Evolutionary conservation across 2,113 vertebrate genomes (phyloP).

Genomic region (Ciconia stormi): DNA sequence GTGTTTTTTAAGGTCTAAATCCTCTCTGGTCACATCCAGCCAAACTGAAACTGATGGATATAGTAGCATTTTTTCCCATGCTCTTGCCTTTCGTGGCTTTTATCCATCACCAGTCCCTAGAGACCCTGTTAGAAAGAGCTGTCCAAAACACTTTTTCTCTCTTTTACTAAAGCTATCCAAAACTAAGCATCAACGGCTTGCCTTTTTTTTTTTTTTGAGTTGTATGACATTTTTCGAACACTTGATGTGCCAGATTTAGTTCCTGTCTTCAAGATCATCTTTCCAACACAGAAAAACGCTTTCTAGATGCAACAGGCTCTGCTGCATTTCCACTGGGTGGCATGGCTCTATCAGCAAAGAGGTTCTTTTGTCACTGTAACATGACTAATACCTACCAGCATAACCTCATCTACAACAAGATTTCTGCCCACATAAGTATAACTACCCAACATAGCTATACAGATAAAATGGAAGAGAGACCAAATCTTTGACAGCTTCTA

Average conservation of each 20-base stretch:
- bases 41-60: background rate
- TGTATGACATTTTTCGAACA: background rate
- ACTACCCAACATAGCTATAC: conserved; percentile 42
- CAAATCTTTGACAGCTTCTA: conserved; percentile 14
- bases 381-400: conserved; percentile 61
- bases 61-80: background rate
- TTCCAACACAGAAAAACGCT: background rate
- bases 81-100: background rate
- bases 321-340: conserved; percentile 55
- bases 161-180: background rate
- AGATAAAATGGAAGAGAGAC: conserved; percentile 40
- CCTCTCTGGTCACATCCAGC: background rate
- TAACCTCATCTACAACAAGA: conserved; percentile 54
- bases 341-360: conserved; percentile 23
- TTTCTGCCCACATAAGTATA: conserved; percentile 49
- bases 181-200: background rate
- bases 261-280: conserved; percentile 39
- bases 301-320: background rate
- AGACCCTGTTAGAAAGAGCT: background rate
- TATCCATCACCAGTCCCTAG: background rate
- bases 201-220: background rate
- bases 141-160: background rate
- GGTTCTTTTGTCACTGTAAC: conserved; percentile 41
- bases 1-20: background rate
- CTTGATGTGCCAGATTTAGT: conserved; percentile 47